Conservation (phyloP, 2,888 invertebrate genomes). For the Rambutsinella grinnellia region DNA sequence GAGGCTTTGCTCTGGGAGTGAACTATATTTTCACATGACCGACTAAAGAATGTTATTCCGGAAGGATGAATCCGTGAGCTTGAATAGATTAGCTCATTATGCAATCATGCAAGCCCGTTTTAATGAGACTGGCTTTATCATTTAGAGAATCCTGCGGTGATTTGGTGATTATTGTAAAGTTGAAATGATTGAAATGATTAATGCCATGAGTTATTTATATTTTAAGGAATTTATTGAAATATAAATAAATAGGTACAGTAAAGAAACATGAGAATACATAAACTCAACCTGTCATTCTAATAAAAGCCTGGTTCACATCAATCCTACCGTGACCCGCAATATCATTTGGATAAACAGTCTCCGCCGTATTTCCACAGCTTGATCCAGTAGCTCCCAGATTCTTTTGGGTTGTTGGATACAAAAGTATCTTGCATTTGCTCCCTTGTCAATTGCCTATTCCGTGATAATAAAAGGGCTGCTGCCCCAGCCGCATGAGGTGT, state of each 20-base stretch:
- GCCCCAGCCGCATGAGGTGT: conserved; percentile 30
- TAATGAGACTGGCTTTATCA: no score
- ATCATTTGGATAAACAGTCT: conserved; percentile 22
- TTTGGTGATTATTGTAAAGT: no score
- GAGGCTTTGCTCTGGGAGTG: no score
- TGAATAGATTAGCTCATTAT: no score
- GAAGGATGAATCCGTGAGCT: no score
- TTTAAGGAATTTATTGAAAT: neutral
- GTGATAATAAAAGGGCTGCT: conserved; percentile 22
- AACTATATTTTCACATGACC: no score
- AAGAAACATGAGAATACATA: neutral
- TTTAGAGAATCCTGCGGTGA: no score
- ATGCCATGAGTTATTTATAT: neutral
- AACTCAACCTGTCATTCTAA: neutral
- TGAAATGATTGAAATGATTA: no score
- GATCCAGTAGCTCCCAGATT: conserved; percentile 1
- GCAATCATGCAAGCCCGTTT: no score
- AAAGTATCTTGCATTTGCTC: neutral
- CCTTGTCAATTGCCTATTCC: conserved; percentile 5
- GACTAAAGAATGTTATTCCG: no score
- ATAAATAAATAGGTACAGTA: no score
- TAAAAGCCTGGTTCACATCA: conserved; percentile 14
- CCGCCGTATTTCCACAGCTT: conserved; percentile 16
- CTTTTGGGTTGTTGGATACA: conserved; percentile 6
- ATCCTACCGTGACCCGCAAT: conserved; percentile 25